Conservation (phyloP, 2,797 vertebrate species). For the Diplodus sargus region DNA sequence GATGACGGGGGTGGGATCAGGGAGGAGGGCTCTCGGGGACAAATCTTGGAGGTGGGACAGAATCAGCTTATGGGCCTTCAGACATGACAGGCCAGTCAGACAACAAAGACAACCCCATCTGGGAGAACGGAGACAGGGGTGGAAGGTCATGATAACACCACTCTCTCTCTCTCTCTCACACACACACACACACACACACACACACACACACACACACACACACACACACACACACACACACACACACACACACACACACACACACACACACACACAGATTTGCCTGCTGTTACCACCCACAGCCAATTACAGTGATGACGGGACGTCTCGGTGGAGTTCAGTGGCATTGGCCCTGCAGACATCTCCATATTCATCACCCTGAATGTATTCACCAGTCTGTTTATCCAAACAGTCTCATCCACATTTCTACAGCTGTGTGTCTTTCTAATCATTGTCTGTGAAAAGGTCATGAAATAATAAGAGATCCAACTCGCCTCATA, state of each 20-base stretch:
- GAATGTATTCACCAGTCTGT: conserved; percentile 46
- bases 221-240: conserved; percentile 20
- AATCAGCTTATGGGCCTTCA: conserved; percentile 48
- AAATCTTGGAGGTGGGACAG: conserved; percentile 43
- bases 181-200: conserved; percentile 30
- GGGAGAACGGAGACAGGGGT: conserved; percentile 55
- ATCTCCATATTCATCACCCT: conserved; percentile 65
- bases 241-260: conserved; percentile 40
- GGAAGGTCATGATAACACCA: conserved; percentile 66
- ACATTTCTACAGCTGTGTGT: conserved; percentile 29
- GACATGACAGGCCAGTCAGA: conserved; percentile 57
- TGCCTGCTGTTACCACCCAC: conserved; percentile 60
- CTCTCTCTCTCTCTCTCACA: background rate
- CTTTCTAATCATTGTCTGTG: conserved; percentile 16
- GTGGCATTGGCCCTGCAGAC: conserved; percentile 16
- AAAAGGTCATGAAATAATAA: conserved; percentile 27
- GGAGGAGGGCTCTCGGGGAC: background rate
- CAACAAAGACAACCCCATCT: conserved; percentile 78
- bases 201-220: conserved; percentile 26
- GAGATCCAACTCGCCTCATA: background rate
- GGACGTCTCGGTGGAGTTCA: conserved; percentile 50
- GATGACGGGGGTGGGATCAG: background rate
- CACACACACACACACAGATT: conserved; percentile 33
- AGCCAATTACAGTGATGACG: conserved; percentile 54
- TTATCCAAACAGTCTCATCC: conserved; percentile 44